A percentile compares a stretch with the other conserved stretches of the same genome.
These are phyloP conservation scores for Penaeus monodon DNA, from an alignment of 2,888 invertebrate genomes.

Conservation along the genomic window DNA sequence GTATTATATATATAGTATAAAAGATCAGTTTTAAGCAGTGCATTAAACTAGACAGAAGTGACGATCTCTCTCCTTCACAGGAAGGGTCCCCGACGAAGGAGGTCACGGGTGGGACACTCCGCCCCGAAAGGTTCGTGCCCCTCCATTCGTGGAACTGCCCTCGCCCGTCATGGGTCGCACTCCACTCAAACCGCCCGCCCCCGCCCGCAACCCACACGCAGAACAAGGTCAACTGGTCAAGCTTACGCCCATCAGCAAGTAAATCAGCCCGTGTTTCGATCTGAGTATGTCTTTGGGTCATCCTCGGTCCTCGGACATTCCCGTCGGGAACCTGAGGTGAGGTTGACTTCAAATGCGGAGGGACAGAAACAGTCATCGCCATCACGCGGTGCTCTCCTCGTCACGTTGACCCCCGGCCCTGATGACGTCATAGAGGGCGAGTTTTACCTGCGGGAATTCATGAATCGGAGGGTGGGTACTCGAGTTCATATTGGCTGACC, in stretches of 20 bases:
- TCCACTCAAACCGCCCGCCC: constrained; percentile 30
- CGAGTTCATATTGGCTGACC: too few relatives aligned
- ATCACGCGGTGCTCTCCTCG: too few relatives aligned
- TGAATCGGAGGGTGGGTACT: too few relatives aligned
- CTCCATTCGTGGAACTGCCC: constrained; percentile 52
- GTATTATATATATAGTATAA: background rate
- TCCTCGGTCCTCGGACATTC: background rate
- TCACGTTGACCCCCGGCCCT: too few relatives aligned
- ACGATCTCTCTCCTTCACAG: constrained; percentile 3
- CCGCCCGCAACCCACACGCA: constrained; percentile 34
- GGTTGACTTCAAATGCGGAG: too few relatives aligned
- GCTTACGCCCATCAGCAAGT: constrained; percentile 49
- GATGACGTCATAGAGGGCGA: too few relatives aligned
- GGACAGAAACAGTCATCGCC: too few relatives aligned
- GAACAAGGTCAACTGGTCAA: constrained; percentile 50
- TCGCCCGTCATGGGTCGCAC: constrained; percentile 44
- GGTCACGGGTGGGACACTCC: constrained; percentile 33
- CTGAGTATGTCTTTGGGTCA: too few relatives aligned
- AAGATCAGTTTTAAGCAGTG: background rate
- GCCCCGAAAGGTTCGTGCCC: constrained; percentile 46
- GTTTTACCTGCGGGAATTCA: too few relatives aligned
- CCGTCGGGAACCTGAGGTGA: too few relatives aligned
- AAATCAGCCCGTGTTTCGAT: background rate
- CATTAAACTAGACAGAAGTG: background rate
- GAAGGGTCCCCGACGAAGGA: constrained; percentile 53